Percentiles rank a stretch among this genome's conserved stretches.
Conservation (phyloP, 2,888 invertebrate species). For the Empis stercorea region DNA sequence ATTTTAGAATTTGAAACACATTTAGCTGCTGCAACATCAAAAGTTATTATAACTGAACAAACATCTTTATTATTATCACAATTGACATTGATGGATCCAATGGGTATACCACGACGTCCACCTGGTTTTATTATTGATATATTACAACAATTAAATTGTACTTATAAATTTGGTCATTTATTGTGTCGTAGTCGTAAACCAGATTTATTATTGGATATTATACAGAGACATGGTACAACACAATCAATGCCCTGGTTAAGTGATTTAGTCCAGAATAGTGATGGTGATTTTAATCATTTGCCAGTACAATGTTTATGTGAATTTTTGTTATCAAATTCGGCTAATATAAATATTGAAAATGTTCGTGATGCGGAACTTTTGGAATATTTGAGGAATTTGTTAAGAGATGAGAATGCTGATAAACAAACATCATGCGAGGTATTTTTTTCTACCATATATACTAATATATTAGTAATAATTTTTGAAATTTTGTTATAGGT, state of each 20-base stretch:
- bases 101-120: conserved; percentile 69
- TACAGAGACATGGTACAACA: conserved; percentile 76
- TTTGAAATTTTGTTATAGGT: conserved; percentile 14
- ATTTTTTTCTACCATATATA: too few relatives aligned
- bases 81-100: conserved; percentile 74
- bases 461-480: too few relatives aligned
- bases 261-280: conserved; percentile 82
- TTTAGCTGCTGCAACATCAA: conserved; percentile 78
- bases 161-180: conserved; percentile 73
- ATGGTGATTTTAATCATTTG: conserved; percentile 60
- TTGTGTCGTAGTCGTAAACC: conserved; percentile 81
- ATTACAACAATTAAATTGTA: conserved; percentile 60
- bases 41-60: conserved; percentile 79
- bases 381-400: conserved; percentile 42
- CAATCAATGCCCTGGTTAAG: conserved; percentile 97
- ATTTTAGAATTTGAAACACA: conserved; percentile 84
- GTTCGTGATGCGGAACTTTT: conserved; percentile 57
- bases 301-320: conserved; percentile 98
- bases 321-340: conserved; percentile 64
- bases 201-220: conserved; percentile 83
- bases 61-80: conserved; percentile 75
- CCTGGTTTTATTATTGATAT: conserved; percentile 66
- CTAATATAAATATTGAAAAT: conserved; percentile 52
- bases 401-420: conserved; percentile 39
- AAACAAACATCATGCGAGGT: conserved; percentile 64